These are phyloP conservation scores for Tipula confusa DNA, from an alignment of 2,888 invertebrate species.

Conservation along the genomic window DNA sequence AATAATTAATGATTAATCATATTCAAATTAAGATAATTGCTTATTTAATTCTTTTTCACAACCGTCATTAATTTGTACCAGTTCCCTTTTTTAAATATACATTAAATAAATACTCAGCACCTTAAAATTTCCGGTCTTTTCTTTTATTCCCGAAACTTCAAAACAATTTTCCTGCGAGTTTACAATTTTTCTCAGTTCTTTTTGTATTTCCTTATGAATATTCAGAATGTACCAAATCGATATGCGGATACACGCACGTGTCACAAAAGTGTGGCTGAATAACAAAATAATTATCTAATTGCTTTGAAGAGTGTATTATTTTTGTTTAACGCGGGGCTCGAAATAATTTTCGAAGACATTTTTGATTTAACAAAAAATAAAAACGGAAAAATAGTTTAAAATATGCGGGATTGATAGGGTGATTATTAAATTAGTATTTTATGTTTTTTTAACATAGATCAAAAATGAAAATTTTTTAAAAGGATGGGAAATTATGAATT, in stretches of 20 bases:
- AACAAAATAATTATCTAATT: slow-evolving; percentile 20
- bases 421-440: not conserved
- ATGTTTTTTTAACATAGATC: not conserved
- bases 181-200: not conserved
- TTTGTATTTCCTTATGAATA: not conserved
- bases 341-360: not conserved
- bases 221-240: not conserved
- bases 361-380: not conserved
- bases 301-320: slow-evolving; percentile 12
- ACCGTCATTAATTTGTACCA: not conserved
- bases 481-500: not conserved
- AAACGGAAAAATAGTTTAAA: not conserved
- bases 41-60: not conserved
- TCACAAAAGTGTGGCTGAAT: not conserved
- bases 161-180: not conserved
- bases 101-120: not conserved
- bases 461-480: not conserved
- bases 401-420: not conserved
- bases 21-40: not conserved
- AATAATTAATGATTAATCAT: not conserved
- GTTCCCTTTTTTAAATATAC: not conserved
- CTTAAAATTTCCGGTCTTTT: not conserved
- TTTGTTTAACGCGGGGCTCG: not conserved
- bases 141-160: not conserved
- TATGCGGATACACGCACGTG: not conserved